Evolutionary conservation across 2,113 vertebrate genomes (phyloP).

Genomic region (Ochotona princeps): DNA sequence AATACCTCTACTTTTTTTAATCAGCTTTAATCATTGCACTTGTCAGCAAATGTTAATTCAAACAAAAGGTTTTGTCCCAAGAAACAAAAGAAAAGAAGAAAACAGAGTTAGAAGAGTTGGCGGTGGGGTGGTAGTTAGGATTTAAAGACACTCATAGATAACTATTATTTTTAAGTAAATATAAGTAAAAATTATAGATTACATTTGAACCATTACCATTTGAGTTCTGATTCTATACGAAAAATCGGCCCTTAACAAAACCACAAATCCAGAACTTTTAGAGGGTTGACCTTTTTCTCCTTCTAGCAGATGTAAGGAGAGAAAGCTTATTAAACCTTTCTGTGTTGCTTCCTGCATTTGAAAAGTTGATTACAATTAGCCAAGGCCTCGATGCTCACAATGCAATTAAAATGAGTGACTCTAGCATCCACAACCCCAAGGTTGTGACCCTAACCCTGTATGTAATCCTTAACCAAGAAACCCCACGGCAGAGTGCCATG

Average conservation of each 20-base stretch:
- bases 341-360: background rate
- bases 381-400: conserved; percentile 26
- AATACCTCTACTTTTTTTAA: background rate
- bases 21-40: background rate
- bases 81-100: background rate
- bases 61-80: background rate
- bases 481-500: accelerated
- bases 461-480: background rate
- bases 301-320: background rate
- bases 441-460: background rate
- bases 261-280: conserved; percentile 42
- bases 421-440: background rate
- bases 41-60: conserved; percentile 17
- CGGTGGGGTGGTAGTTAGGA: background rate
- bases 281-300: background rate
- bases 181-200: conserved; percentile 14
- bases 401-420: conserved; percentile 2
- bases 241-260: conserved; percentile 58
- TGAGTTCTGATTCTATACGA: conserved; percentile 35
- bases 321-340: conserved; percentile 50
- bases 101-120: no score
- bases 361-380: conserved; percentile 22
- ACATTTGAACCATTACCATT: background rate
- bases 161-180: conserved; percentile 36
- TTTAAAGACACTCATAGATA: background rate